phyloP scores from a whole-genome alignment of 2,113 vertebrate species.

The Pica pica region DNA sequence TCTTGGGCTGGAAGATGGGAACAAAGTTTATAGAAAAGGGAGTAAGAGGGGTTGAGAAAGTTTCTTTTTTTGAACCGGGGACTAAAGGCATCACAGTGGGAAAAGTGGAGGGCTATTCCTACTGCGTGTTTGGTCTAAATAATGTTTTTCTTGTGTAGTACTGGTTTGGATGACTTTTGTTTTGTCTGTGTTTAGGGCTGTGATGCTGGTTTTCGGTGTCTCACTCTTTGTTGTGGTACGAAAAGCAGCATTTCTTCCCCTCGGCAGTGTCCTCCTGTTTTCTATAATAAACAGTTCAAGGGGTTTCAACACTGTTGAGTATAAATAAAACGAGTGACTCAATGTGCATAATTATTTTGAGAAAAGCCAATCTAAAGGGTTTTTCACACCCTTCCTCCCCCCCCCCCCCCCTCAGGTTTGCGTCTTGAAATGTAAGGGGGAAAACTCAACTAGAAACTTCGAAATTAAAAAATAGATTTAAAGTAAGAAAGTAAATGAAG shows the following conservation, averaged over 20 bases:
- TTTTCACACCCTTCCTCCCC: not conserved
- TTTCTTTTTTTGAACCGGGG: not conserved
- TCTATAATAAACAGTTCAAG: not conserved
- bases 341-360: not conserved
- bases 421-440: not conserved
- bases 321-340: constrained; percentile 14
- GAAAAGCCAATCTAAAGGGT: not conserved
- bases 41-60: not conserved
- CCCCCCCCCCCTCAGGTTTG: not conserved
- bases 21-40: not conserved
- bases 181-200: constrained; percentile 25
- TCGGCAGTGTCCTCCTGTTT: not conserved
- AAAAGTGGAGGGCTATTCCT: not conserved
- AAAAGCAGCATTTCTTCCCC: not conserved
- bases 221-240: constrained; percentile 37
- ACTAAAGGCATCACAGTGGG: not conserved
- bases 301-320: not conserved
- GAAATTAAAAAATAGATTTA: not conserved
- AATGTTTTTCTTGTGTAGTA: not conserved
- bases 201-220: not conserved
- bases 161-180: constrained; percentile 41
- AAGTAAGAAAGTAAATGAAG: not conserved
- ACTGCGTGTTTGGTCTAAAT: constrained; percentile 1
- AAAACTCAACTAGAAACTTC: not conserved
- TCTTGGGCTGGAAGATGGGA: not conserved